Base-by-base conservation (phyloP, 1,140 invertebrate species). In the Drosophila bocqueti region DNA sequence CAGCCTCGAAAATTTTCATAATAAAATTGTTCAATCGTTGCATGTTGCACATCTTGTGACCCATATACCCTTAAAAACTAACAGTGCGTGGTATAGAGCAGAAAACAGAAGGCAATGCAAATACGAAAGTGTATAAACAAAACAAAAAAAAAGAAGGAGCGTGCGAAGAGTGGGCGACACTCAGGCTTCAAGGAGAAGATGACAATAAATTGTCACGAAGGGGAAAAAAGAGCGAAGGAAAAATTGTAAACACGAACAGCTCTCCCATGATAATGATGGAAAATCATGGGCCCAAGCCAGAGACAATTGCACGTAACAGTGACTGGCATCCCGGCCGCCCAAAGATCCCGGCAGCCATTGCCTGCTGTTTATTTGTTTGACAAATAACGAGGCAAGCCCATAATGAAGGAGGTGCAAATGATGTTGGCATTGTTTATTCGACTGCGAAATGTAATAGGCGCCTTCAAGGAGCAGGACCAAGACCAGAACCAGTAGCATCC, bases 331-430 rank as follows among this genome's bases (percentile, higher is more conserved):
- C 18, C 21, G 24, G 49, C 21, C 29, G n/a, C 71, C 71, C 47
- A 40, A 67, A 52, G 43, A 68, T 55, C 43, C 68, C 26, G 18
- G 29, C 64, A 40, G 43, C 36, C 64, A 66, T 49, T 67, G 74
- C 77, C 80, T 79, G 80, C 66, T 87, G 77, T 87, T 87, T 87
- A 89, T 87, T 87, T 87, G 84, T 87, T 87, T 87, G 84, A 87
- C 85, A 89, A 89, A 90, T 89, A 89, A 89, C 81, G 79, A 87
- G 84, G 64, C 74, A 87, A 79, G 76, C 76, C 77, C 85, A 89
- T 89, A 90, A 90, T 89, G 85, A 90, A 90, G 85, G 81, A 90
- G 85, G 85, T 90, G 81, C 85, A 90, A 90, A 89, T 90, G 85
- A 85, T 85, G 85, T 90, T 85, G 85, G 85, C 85, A 89, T 89